Evolutionary conservation across 2,797 vertebrate genomes (phyloP).

Genomic region (Chelonia mydas): DNA sequence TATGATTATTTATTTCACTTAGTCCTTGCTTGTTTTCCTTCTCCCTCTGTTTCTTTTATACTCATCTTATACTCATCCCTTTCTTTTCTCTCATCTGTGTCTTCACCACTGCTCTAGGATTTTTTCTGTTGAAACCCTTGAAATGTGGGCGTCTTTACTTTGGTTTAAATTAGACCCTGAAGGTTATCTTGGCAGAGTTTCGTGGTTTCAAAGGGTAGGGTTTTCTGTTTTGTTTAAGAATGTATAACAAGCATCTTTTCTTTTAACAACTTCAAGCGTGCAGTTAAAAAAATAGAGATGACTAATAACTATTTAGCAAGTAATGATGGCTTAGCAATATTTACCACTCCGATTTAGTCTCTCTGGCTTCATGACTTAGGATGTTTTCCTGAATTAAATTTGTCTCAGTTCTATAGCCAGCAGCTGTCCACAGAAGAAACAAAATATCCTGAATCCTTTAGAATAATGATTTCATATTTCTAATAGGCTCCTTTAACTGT

Average conservation of each 20-base stretch:
- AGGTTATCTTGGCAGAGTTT: slow-evolving; percentile 72
- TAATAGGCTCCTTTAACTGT: slow-evolving; percentile 73
- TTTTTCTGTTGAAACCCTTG: slow-evolving; percentile 68
- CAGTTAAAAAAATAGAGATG: slow-evolving; percentile 76
- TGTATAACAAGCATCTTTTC: slow-evolving; percentile 69
- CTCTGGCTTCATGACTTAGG: slow-evolving; percentile 79
- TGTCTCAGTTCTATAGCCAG: slow-evolving; percentile 82
- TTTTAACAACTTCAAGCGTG: slow-evolving; percentile 68
- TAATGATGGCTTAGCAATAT: slow-evolving; percentile 84
- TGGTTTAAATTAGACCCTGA: slow-evolving; percentile 74
- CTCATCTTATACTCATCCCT: background rate
- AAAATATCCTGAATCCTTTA: slow-evolving; percentile 67
- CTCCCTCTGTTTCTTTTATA: background rate
- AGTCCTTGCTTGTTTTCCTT: background rate
- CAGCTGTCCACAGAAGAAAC: slow-evolving; percentile 80
- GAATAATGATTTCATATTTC: slow-evolving; percentile 84
- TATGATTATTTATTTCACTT: background rate
- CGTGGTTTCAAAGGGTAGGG: slow-evolving; percentile 54
- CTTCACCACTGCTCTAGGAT: slow-evolving; percentile 21
- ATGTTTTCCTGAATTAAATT: slow-evolving; percentile 81
- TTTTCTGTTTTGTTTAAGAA: slow-evolving; percentile 79
- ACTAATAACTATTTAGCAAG: slow-evolving; percentile 82
- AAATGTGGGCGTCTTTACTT: slow-evolving; percentile 70
- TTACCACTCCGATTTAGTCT: slow-evolving; percentile 79
- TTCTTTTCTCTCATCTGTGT: slow-evolving; percentile 17